Evolutionary conservation across 2,113 vertebrate species (phyloP).

Genomic region (Leptodactylus fuscus): DNA sequence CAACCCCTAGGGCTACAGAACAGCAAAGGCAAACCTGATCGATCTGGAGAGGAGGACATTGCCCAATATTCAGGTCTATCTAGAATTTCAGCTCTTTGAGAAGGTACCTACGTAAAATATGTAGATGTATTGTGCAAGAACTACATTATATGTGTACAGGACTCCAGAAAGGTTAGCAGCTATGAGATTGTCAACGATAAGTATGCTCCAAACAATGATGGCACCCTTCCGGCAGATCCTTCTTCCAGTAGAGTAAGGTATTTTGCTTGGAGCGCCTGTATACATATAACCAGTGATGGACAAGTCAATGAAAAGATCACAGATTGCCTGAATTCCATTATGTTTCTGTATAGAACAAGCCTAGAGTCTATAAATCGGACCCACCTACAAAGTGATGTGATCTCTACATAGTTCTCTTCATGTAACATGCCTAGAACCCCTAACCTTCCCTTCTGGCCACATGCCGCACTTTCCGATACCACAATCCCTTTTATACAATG

Average conservation of each 20-base stretch:
- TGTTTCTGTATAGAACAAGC: neutral
- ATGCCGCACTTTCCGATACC: slow-evolving; percentile 22
- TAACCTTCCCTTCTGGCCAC: slow-evolving; percentile 5
- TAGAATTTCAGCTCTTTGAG: no score
- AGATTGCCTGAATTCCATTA: neutral
- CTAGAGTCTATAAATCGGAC: neutral
- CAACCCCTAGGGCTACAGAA: neutral
- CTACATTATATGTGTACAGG: neutral
- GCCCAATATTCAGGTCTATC: no score
- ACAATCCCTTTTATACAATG: neutral
- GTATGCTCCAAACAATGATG: no score
- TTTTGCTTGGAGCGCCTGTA: neutral
- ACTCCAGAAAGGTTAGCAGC: neutral
- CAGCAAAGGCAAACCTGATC: neutral
- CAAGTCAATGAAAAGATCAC: neutral
- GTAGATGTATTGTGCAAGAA: neutral
- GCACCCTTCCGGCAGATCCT: no score
- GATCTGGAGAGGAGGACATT: no score
- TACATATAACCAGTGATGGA: neutral
- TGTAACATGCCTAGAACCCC: slow-evolving; percentile 35
- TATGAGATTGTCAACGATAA: neutral
- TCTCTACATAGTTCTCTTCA: slow-evolving; percentile 9
- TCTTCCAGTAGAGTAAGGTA: neutral
- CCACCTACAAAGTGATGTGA: neutral
- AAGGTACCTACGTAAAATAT: no score